These are phyloP conservation scores for Nettapus auritus DNA, from an alignment of 2,113 vertebrate species.

Conservation along the genomic window DNA sequence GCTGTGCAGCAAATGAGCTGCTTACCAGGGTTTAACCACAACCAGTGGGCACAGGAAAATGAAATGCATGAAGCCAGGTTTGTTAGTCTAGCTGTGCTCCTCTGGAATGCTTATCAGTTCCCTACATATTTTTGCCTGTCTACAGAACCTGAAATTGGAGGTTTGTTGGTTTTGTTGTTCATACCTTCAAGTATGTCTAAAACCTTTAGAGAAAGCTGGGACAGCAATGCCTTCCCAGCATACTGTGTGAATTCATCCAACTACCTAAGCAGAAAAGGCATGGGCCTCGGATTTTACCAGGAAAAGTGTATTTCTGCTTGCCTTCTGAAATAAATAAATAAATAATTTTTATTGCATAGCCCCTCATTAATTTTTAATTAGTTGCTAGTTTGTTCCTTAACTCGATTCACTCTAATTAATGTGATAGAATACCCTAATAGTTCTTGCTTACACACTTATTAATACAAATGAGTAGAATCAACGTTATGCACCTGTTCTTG, in stretches of 20 bases:
- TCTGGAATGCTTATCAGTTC: not conserved
- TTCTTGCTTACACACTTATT: not conserved
- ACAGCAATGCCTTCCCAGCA: not conserved
- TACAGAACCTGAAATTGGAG: not conserved
- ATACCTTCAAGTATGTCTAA: not conserved
- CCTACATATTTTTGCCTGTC: not conserved
- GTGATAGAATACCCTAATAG: not conserved
- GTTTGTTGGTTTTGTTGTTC: not conserved
- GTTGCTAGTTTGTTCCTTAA: constrained; percentile 24
- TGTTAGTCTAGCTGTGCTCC: not conserved
- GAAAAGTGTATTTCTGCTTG: not conserved
- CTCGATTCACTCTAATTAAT: constrained; percentile 62
- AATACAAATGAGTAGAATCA: constrained; percentile 67
- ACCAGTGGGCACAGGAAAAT: not conserved
- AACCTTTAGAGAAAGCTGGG: not conserved
- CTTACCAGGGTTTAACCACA: not conserved
- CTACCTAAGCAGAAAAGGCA: not conserved
- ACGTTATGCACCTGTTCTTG: constrained; percentile 46
- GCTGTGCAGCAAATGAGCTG: not conserved
- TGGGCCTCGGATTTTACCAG: not conserved
- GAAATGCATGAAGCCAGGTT: not conserved
- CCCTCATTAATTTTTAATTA: constrained; percentile 49
- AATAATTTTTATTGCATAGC: constrained; percentile 4
- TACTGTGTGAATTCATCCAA: not conserved
- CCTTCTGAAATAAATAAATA: not conserved